Conservation (phyloP, 2,888 invertebrate genomes). For the Campoletis raptor region DNA sequence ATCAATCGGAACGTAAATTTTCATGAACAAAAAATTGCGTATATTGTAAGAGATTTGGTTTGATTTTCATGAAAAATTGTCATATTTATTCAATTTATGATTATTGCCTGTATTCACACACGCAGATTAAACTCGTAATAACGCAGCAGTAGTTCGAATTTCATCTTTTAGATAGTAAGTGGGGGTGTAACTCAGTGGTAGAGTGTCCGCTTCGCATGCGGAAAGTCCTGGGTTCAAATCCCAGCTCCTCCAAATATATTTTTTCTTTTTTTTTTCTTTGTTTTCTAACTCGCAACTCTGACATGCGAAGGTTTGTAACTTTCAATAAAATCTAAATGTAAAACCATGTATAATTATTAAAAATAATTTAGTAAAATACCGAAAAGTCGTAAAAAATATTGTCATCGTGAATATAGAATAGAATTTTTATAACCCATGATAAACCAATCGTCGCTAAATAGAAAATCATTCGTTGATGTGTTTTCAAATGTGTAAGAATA, state of each 20-base stretch:
- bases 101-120: background rate
- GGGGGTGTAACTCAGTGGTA: conserved; percentile 83
- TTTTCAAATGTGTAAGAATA: no score
- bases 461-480: background rate
- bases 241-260: conserved; percentile 78
- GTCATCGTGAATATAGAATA: background rate
- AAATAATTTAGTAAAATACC: background rate
- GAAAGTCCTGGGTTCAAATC: conserved; percentile 83
- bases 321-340: background rate
- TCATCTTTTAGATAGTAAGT: background rate
- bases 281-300: conserved; percentile 15
- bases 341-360: background rate
- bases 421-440: background rate
- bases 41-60: background rate
- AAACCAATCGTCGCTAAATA: background rate
- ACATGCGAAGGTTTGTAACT: background rate
- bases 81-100: background rate
- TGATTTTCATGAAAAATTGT: no score
- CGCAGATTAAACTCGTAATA: background rate
- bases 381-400: background rate
- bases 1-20: background rate
- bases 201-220: conserved; percentile 83
- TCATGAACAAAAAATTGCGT: background rate
- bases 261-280: conserved; percentile 67
- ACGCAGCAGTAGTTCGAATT: conserved; percentile 2